Percentiles rank a stretch among this genome's conserved stretches.
Evolutionary conservation across 2,888 invertebrate species (phyloP).

Genomic region (Nematopogon swammerdamellus): DNA sequence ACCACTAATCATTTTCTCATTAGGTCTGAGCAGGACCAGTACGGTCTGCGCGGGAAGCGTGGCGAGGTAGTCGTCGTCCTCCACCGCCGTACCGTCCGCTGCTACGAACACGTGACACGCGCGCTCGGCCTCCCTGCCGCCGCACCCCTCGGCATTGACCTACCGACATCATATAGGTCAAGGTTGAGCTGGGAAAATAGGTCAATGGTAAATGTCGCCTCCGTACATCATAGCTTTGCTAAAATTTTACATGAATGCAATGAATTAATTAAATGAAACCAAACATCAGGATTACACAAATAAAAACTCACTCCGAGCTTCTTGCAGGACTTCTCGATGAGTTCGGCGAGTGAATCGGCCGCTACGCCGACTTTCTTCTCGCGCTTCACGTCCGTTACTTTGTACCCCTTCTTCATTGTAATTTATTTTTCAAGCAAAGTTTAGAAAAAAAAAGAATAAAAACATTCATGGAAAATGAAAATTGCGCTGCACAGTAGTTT

Average conservation of each 20-base stretch:
- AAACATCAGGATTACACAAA: constrained; percentile 5
- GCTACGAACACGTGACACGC: constrained; percentile 54
- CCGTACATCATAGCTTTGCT: no score
- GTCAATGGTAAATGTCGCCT: neutral
- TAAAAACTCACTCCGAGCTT: constrained; percentile 58
- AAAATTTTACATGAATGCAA: neutral
- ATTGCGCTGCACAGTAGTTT: no score
- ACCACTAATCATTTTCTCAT: constrained; percentile 60
- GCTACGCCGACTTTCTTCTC: constrained; percentile 69
- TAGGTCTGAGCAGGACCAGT: constrained; percentile 55
- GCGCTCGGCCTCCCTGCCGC: constrained; percentile 19
- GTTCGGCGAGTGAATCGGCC: constrained; percentile 61
- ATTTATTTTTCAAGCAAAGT: no score
- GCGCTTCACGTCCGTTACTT: constrained; percentile 67
- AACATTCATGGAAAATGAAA: no score
- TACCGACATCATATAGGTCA: constrained; percentile 16
- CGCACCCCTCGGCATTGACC: constrained; percentile 13
- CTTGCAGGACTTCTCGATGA: constrained; percentile 64
- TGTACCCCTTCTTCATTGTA: constrained; percentile 63
- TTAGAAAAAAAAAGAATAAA: no score
- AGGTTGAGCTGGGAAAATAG: constrained; percentile 11
- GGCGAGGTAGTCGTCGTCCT: constrained; percentile 73
- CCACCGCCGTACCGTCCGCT: constrained; percentile 67
- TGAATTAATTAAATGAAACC: no score
- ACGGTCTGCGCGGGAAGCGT: constrained; percentile 74